Evolutionary conservation across 2,888 invertebrate genomes (phyloP), one percentile per base, ranked within the genome.

Genomic region (Penaeus monodon): DNA sequence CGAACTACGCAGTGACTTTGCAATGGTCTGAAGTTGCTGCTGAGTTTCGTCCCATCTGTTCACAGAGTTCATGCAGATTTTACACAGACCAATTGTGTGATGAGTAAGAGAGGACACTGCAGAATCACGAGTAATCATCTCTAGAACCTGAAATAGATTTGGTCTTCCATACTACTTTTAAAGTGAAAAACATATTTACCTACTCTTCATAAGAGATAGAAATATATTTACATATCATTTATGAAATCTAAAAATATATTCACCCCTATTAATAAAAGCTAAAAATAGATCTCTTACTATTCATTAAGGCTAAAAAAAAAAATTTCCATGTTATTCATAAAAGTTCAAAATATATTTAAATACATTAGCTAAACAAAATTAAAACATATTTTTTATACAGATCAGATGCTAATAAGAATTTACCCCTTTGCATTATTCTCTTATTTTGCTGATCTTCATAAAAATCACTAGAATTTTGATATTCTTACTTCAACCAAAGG

Each of bases 41-140:
- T 80, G 68, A 70, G 80, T 73, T 44, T 85, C 80, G 63, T 85
- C 85, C 85, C 85, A 85, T 64, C 66, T 80, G 29, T 85, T 85
- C 22, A 85, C 80, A 65, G 79, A 63, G 27, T 79, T 85, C 85
- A 85, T 85, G 27, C 85, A 85, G 7, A 73, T 65, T 49, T 85
- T 85, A 24, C 85, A 85, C 12, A 85, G 85, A 49, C 85, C 80
- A 33, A 85, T 64, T 4, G 85, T 85, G 65, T 80, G 80, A 27
- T 85, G 79, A 44, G 70, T 65, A 8, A 85, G 80, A 22, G 14
- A 63, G 1, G 63, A 44, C 1, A 85, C 38, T n/a, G 85, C 44
- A 3, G 80, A 8, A 74, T 85, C 85, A 27, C 63, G 63, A 38
- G 80, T 80, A n/a, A 85, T 85, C 27, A 85, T 27, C 63, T 85